Evolutionary conservation across 2,888 invertebrate species (phyloP).

Genomic region (Leptinotarsa juncta): DNA sequence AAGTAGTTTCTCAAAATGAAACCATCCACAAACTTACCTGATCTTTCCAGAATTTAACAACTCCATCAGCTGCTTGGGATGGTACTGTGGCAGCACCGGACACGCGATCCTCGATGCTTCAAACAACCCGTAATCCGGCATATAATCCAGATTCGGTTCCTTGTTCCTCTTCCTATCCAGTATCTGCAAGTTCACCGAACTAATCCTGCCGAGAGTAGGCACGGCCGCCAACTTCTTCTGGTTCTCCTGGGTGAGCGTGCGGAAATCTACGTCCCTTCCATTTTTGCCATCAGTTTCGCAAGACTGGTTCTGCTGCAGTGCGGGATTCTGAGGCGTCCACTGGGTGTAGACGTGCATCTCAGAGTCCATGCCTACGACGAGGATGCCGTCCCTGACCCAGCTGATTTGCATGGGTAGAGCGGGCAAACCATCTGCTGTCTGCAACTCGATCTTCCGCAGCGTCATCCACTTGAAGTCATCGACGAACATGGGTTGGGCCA

Average conservation of each 20-base stretch:
- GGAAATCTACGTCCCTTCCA: constrained; percentile 76
- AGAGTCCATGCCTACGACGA: constrained; percentile 99
- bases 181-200: constrained; percentile 85
- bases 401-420: constrained; percentile 98
- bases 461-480: constrained; percentile 98
- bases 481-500: constrained; percentile 88
- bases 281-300: constrained; percentile 71
- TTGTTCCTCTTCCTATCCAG: constrained; percentile 75
- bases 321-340: constrained; percentile 82
- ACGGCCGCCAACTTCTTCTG: constrained; percentile 69
- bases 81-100: constrained; percentile 98
- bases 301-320: constrained; percentile 43
- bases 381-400: constrained; percentile 96
- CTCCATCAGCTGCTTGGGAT: constrained; percentile 99
- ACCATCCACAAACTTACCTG: constrained; percentile 51
- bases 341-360: constrained; percentile 99
- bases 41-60: constrained; percentile 97
- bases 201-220: constrained; percentile 84
- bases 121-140: constrained; percentile 95
- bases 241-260: constrained; percentile 76
- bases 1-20: not conserved
- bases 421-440: constrained; percentile 94
- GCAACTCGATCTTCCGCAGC: constrained; percentile 87
- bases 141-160: constrained; percentile 75
- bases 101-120: constrained; percentile 97